A percentile compares a stretch with the other conserved stretches of the same genome.
phyloP scores from a whole-genome alignment of 2,888 invertebrate genomes.

The Drosophila phalerata region DNA sequence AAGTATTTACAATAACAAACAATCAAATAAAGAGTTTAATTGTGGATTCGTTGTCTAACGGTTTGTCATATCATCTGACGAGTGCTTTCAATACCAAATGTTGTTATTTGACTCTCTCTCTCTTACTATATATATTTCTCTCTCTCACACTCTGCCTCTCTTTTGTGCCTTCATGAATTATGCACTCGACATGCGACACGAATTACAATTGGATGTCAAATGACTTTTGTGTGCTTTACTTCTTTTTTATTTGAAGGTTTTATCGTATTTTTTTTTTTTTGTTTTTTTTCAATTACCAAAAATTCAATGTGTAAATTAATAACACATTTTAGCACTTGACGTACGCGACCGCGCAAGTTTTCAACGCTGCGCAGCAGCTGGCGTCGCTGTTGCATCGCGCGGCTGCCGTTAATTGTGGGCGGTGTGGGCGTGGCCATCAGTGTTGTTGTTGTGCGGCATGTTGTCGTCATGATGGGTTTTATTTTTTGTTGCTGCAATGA shows the following conservation, averaged over 20 bases:
- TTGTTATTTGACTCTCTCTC: conserved; percentile 13
- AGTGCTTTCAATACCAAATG: conserved; percentile 44
- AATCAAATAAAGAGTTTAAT: conserved; percentile 36
- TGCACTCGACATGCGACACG: conserved; percentile 57
- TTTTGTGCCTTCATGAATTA: conserved; percentile 39
- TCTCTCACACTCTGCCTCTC: not conserved
- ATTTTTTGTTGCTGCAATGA: conserved; percentile 14
- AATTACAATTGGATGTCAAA: conserved; percentile 44
- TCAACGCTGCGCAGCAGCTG: conserved; percentile 82
- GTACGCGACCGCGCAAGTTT: conserved; percentile 83
- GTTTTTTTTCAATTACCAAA: conserved; percentile 82
- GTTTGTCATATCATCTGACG: conserved; percentile 50
- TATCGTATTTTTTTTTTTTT: not conserved
- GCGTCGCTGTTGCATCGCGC: conserved; percentile 71
- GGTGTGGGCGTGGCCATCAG: conserved; percentile 39
- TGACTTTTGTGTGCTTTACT: conserved; percentile 27
- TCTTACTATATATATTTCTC: not conserved
- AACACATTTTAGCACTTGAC: conserved; percentile 85
- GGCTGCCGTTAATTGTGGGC: conserved; percentile 28
- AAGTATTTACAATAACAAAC: conserved; percentile 17
- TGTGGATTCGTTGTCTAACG: conserved; percentile 38
- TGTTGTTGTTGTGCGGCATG: conserved; percentile 43
- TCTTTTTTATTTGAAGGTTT: conserved; percentile 3
- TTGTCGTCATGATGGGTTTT: conserved; percentile 49
- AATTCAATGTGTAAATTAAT: conserved; percentile 86